These are phyloP conservation scores for Holacanthella duospinosa DNA, from an alignment of 2,888 invertebrate species.

Conservation along the genomic window DNA sequence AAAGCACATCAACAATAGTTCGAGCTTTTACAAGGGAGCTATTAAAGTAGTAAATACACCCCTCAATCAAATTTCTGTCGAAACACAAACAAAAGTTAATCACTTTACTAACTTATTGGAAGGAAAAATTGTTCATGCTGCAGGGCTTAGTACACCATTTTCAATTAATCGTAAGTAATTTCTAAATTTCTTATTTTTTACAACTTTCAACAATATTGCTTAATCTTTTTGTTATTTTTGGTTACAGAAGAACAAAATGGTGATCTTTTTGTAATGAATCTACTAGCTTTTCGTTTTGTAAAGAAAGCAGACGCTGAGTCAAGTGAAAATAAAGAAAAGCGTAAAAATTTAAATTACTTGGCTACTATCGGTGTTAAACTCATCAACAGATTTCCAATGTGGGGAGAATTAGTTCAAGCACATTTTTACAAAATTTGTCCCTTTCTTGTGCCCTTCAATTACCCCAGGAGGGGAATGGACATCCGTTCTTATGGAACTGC, in stretches of 20 bases:
- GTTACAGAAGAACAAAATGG: slow-evolving; percentile 25
- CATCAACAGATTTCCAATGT: slow-evolving; percentile 26
- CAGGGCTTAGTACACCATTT: slow-evolving; percentile 22
- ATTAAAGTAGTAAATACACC: slow-evolving; percentile 34
- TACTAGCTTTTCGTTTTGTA: slow-evolving; percentile 32
- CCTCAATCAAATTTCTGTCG: slow-evolving; percentile 28
- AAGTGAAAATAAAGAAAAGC: slow-evolving; percentile 18
- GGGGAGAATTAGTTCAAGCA: slow-evolving; percentile 27
- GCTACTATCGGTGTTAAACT: slow-evolving; percentile 30
- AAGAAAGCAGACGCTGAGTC: slow-evolving; percentile 36
- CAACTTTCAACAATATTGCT: too few species aligned
- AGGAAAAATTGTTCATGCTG: slow-evolving; percentile 28
- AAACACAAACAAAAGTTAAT: slow-evolving; percentile 20
- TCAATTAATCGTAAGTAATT: not conserved
- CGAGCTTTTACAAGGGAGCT: slow-evolving; percentile 30
- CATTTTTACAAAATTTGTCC: slow-evolving; percentile 35
- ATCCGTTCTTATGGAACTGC: slow-evolving; percentile 27
- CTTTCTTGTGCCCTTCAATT: slow-evolving; percentile 35
- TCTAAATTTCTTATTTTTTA: too few species aligned
- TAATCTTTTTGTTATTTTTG: not conserved
- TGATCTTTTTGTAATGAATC: slow-evolving; percentile 27
- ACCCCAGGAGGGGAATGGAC: slow-evolving; percentile 23
- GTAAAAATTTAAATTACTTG: slow-evolving; percentile 25
- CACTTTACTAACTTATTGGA: slow-evolving; percentile 28
- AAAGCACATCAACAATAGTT: slow-evolving; percentile 20